Conservation (phyloP, 2,113 vertebrate genomes). For the Heloderma charlesbogerti region DNA sequence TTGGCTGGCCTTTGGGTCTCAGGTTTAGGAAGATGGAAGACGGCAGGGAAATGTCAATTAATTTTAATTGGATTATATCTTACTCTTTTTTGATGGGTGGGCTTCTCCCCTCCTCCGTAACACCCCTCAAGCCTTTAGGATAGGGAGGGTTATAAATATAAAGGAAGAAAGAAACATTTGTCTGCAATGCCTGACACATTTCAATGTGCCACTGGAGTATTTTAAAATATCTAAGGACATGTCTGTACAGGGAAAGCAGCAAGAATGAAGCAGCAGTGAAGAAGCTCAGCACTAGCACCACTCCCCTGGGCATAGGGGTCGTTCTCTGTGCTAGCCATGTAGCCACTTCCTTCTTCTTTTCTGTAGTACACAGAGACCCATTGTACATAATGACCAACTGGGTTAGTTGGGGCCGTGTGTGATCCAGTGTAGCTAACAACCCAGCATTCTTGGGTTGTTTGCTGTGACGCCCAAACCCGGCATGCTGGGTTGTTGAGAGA, state of each 20-base stretch:
- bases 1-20: not conserved
- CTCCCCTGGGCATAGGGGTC: not conserved
- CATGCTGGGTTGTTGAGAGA: no score
- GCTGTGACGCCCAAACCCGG: no score
- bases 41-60: not conserved
- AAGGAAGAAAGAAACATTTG: not conserved
- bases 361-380: not conserved
- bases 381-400: no score
- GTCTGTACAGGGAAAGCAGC: not conserved
- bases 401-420: no score
- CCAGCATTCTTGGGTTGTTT: no score
- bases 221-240: slow-evolving; percentile 13
- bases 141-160: not conserved
- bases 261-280: not conserved
- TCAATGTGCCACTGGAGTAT: slow-evolving; percentile 5
- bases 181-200: slow-evolving; percentile 4
- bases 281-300: not conserved
- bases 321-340: no score
- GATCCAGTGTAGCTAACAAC: no score
- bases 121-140: not conserved
- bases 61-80: not conserved
- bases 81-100: not conserved
- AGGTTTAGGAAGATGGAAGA: not conserved
- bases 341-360: not conserved
- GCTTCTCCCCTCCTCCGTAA: not conserved